Evolutionary conservation across 2,113 vertebrate genomes (phyloP).

Genomic region (Circaetus cinerascens): DNA sequence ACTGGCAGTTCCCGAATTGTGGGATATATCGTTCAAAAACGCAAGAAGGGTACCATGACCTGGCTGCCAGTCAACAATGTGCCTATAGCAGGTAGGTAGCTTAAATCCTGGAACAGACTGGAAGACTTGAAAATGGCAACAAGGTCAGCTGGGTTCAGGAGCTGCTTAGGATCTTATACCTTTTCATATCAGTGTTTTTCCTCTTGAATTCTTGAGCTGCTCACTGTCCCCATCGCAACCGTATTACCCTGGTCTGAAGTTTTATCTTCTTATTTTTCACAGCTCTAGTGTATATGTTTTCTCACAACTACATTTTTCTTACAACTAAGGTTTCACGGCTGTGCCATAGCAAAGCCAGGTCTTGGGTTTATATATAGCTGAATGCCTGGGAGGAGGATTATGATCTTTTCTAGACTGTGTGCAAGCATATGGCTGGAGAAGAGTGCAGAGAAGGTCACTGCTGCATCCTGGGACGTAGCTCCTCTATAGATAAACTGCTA

Average conservation of each 20-base stretch:
- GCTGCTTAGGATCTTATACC: not conserved
- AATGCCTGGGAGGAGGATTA: not conserved
- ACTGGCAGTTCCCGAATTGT: conserved; percentile 75
- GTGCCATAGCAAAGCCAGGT: not conserved
- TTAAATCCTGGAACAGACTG: not conserved
- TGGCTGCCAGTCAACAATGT: conserved; percentile 78
- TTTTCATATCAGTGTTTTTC: not conserved
- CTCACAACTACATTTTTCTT: not conserved
- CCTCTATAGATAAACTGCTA: not conserved
- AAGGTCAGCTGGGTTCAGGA: not conserved
- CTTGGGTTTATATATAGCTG: not conserved
- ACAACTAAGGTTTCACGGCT: not conserved
- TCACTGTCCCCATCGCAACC: not conserved
- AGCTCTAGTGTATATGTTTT: not conserved
- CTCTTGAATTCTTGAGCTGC: not conserved
- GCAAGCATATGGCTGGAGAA: not conserved
- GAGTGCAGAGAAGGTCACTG: not conserved
- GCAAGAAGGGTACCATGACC: conserved; percentile 83
- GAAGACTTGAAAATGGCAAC: not conserved
- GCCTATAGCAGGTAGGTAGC: conserved; percentile 75
- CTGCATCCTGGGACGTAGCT: not conserved
- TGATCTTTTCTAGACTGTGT: not conserved
- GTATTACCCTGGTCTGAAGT: not conserved
- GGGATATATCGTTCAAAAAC: conserved; percentile 87
- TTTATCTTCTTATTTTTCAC: not conserved